Evolutionary conservation across 2,888 invertebrate species (phyloP).

Genomic region (Venusia cambrica): DNA sequence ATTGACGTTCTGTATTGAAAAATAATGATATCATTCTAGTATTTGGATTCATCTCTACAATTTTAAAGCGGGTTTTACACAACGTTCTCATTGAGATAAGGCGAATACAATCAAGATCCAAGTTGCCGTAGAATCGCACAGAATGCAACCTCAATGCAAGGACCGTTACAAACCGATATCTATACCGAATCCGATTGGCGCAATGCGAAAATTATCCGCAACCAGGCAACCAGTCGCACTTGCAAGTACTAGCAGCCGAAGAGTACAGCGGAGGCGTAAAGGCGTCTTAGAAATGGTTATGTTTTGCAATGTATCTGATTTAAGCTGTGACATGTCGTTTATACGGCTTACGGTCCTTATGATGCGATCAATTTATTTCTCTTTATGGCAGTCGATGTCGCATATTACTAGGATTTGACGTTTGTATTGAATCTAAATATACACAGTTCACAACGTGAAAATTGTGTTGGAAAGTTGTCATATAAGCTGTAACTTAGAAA

Average conservation of each 20-base stretch:
- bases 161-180: conserved; percentile 71
- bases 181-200: conserved; percentile 65
- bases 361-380: conserved; percentile 64
- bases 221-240: conserved; percentile 31
- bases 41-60: not conserved
- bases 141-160: conserved; percentile 64
- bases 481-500: conserved; percentile 4
- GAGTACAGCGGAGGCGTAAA: conserved; percentile 66
- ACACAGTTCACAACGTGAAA: conserved; percentile 19
- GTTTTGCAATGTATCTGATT: conserved; percentile 75
- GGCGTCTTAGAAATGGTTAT: conserved; percentile 67
- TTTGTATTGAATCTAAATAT: conserved; percentile 12
- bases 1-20: conserved; percentile 8
- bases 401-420: conserved; percentile 41
- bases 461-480: conserved; percentile 13
- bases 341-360: conserved; percentile 58
- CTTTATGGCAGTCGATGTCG: conserved; percentile 51
- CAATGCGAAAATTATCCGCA: conserved; percentile 76
- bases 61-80: conserved; percentile 8
- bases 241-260: conserved; percentile 34
- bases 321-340: conserved; percentile 66
- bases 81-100: conserved; percentile 46
- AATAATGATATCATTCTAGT: conserved; percentile 11
- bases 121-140: conserved; percentile 54
- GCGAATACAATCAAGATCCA: conserved; percentile 51